phyloP scores from a whole-genome alignment of 2,888 invertebrate species.

The Aelia acuminata region DNA sequence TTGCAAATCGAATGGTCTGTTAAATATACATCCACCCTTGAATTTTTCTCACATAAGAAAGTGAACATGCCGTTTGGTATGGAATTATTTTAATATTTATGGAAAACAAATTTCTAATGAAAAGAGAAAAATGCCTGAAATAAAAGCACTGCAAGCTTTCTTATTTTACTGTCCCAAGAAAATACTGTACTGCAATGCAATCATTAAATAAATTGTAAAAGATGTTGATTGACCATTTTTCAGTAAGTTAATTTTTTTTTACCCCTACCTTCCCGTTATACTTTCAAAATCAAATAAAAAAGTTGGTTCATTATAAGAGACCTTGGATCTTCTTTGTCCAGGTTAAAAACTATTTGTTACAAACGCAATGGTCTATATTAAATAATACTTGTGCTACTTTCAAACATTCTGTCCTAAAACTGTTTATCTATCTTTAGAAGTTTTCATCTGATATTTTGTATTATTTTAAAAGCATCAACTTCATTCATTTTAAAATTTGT shows the following conservation, averaged over 20 bases:
- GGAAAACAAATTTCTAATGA: no score
- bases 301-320: no score
- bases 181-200: neutral
- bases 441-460: neutral
- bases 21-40: no score
- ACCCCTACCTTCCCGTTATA: no score
- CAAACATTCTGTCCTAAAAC: neutral
- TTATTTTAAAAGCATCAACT: neutral
- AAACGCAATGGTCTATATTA: neutral
- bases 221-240: neutral
- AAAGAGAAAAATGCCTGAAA: no score
- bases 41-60: no score
- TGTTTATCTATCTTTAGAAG: neutral
- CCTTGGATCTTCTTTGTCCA: neutral
- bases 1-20: no score
- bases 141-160: neutral
- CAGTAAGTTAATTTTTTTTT: neutral
- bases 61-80: no score
- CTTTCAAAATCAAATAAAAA: no score
- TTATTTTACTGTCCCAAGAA: neutral
- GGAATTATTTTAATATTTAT: no score
- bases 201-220: neutral
- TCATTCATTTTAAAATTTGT: neutral
- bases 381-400: neutral
- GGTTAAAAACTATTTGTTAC: neutral